Conservation (phyloP, 2,888 invertebrate species). For the Melinaea marsaeus region DNA sequence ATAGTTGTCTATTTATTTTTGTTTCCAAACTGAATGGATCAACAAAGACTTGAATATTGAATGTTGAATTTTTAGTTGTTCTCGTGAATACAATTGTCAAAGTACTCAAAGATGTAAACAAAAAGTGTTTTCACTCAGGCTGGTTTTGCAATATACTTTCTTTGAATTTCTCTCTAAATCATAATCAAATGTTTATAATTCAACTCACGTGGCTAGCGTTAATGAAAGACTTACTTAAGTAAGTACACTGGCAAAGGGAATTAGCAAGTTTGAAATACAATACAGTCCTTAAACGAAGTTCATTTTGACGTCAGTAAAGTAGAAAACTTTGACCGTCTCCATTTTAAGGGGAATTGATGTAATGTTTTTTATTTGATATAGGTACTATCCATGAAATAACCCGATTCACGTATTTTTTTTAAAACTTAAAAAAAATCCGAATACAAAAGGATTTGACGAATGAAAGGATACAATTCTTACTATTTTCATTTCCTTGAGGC, state of each 20-base stretch:
- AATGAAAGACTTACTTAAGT: slow-evolving; percentile 75
- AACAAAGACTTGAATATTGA: too few species aligned
- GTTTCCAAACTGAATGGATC: too few species aligned
- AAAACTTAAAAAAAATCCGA: slow-evolving; percentile 24
- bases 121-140: not conserved
- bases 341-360: slow-evolving; percentile 55
- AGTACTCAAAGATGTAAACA: too few species aligned
- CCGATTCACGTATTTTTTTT: slow-evolving; percentile 12
- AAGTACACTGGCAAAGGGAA: slow-evolving; percentile 65
- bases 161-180: slow-evolving; percentile 27
- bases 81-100: not conserved
- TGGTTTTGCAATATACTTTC: not conserved
- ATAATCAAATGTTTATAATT: slow-evolving; percentile 58
- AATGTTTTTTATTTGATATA: slow-evolving; percentile 61
- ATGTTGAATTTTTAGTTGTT: not conserved
- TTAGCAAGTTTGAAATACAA: slow-evolving; percentile 75
- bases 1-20: too few species aligned
- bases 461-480: slow-evolving; percentile 41
- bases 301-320: slow-evolving; percentile 69
- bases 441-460: slow-evolving; percentile 22
- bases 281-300: slow-evolving; percentile 69
- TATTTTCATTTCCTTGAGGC: slow-evolving; percentile 55
- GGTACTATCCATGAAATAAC: slow-evolving; percentile 43
- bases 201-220: slow-evolving; percentile 68
- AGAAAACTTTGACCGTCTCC: slow-evolving; percentile 62